Evolutionary conservation across 2,113 vertebrate genomes (phyloP).

Genomic region (Pygoscelis antarcticus): DNA sequence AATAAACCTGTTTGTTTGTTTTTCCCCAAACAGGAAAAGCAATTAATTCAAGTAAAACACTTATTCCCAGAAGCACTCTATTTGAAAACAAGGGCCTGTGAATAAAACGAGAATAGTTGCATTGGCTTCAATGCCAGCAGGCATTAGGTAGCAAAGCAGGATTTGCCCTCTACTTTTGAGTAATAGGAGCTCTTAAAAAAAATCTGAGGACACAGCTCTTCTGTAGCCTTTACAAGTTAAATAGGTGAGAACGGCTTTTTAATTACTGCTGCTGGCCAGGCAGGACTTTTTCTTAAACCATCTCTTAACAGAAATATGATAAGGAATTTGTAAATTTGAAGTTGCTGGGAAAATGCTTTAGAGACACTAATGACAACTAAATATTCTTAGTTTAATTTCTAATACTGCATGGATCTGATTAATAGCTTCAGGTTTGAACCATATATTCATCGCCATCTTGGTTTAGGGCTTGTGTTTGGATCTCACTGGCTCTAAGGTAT

Average conservation of each 20-base stretch:
- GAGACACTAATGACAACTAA: background rate
- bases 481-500: background rate
- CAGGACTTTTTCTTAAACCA: background rate
- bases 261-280: background rate
- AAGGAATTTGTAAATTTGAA: background rate
- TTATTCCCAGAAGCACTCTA: background rate
- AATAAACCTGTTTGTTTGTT: conserved; percentile 32
- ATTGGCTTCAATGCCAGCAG: background rate
- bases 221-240: background rate
- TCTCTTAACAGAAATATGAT: background rate
- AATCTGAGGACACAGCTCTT: background rate
- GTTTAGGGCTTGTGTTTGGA: background rate
- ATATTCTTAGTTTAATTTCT: background rate
- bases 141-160: background rate
- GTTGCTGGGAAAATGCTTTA: background rate
- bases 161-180: conserved; percentile 3
- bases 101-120: background rate
- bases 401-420: background rate
- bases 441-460: background rate
- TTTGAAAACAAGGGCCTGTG: conserved; percentile 14
- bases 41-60: conserved; percentile 44
- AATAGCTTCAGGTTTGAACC: background rate
- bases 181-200: background rate
- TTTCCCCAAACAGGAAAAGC: conserved; percentile 13
- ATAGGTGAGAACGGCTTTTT: background rate